A percentile compares a stretch with the other conserved stretches of the same genome.
Evolutionary conservation across 2,888 invertebrate species (phyloP).

Genomic region (Nomada goodeniana): DNA sequence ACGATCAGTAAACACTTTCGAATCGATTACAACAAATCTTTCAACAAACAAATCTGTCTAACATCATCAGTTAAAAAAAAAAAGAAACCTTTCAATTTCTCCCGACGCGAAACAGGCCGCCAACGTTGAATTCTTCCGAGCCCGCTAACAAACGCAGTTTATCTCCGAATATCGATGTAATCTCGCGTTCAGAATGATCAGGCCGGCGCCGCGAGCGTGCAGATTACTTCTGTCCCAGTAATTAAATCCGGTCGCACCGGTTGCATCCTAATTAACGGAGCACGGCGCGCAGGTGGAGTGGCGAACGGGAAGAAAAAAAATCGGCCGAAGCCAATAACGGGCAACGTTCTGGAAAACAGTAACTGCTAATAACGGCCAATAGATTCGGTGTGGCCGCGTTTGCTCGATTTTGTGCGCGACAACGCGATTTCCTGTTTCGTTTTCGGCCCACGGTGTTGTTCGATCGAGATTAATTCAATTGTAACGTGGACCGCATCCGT

Average conservation of each 20-base stretch:
- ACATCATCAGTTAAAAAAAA: neutral
- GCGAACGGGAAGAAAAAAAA: neutral
- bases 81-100: neutral
- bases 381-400: conserved; percentile 48
- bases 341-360: conserved; percentile 62
- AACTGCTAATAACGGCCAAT: conserved; percentile 64
- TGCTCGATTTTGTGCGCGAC: conserved; percentile 56
- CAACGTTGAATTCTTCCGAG: no score
- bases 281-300: neutral
- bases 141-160: neutral
- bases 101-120: neutral
- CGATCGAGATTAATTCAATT: conserved; percentile 74
- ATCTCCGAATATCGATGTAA: no score
- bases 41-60: no score
- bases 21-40: no score
- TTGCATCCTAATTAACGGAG: conserved; percentile 53
- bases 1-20: no score
- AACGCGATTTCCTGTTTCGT: conserved; percentile 71
- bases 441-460: conserved; percentile 64
- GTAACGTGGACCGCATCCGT: conserved; percentile 62
- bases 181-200: neutral
- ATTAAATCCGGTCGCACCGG: conserved; percentile 41
- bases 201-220: conserved; percentile 20
- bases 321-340: conserved; percentile 40
- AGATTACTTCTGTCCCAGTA: conserved; percentile 38